Conservation (phyloP, 2,113 vertebrate species). For the Rhadina sibilatrix region DNA sequence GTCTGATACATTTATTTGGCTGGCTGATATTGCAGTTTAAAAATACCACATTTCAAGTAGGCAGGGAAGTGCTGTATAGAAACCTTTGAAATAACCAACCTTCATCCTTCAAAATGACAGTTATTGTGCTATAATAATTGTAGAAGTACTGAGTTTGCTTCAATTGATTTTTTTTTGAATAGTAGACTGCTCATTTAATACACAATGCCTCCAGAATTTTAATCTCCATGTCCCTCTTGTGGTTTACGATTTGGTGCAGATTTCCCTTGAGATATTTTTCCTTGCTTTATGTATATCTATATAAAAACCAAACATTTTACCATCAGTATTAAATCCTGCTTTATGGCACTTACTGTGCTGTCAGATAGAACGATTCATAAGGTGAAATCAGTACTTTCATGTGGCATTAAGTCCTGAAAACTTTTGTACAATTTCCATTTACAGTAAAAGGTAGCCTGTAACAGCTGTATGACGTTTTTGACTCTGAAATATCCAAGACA, state of each 20-base stretch:
- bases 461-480: neutral
- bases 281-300: neutral
- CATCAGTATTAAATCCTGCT: neutral
- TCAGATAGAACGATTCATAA: neutral
- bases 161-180: constrained; percentile 42
- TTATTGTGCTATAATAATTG: constrained; percentile 57
- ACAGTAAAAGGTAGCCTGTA: neutral
- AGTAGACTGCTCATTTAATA: constrained; percentile 24
- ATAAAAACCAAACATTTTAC: neutral
- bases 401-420: neutral
- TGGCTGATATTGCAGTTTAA: constrained; percentile 55
- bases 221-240: constrained; percentile 11
- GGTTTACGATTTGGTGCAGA: constrained; percentile 33
- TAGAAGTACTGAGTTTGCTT: constrained; percentile 34
- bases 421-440: neutral
- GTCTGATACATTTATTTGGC: constrained; percentile 52
- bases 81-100: constrained; percentile 49
- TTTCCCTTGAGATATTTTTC: constrained; percentile 45
- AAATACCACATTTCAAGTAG: constrained; percentile 40
- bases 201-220: constrained; percentile 19
- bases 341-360: neutral
- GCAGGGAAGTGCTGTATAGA: constrained; percentile 17
- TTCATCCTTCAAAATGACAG: constrained; percentile 60
- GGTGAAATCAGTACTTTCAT: neutral
- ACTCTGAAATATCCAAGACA: neutral